Conservation (phyloP, 2,797 vertebrate genomes). For the Centroberyx gerrardi region DNA sequence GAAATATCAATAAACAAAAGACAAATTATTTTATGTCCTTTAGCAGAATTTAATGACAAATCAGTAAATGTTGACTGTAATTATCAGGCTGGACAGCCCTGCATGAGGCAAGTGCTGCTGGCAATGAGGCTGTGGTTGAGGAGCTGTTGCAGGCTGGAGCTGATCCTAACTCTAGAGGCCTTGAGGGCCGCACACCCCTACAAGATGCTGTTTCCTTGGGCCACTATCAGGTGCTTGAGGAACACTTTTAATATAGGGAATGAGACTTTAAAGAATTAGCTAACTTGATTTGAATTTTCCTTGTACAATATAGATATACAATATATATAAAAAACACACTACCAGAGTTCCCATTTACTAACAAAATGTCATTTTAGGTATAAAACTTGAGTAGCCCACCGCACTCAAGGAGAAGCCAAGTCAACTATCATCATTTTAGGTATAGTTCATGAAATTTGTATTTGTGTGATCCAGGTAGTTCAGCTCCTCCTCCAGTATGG, state of each 20-base stretch:
- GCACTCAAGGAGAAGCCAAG: too few relatives aligned
- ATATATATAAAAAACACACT: neutral
- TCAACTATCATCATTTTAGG: too few relatives aligned
- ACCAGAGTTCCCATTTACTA: neutral
- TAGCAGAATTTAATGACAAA: neutral
- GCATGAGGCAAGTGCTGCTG: conserved; percentile 85
- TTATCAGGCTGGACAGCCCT: conserved; percentile 90
- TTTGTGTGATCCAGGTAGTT: conserved; percentile 78
- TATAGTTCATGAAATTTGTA: neutral
- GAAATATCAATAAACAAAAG: neutral
- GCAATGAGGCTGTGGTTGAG: conserved; percentile 81
- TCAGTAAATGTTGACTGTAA: neutral
- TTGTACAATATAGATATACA: neutral
- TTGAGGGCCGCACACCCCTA: conserved; percentile 85
- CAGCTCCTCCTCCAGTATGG: conserved; percentile 87
- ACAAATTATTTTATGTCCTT: too few relatives aligned
- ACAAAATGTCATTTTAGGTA: neutral
- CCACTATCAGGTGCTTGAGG: conserved; percentile 85
- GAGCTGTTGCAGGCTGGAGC: conserved; percentile 89
- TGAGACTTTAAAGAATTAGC: neutral
- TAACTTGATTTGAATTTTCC: too few relatives aligned
- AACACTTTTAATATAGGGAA: neutral
- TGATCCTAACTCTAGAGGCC: conserved; percentile 81
- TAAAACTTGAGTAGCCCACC: too few relatives aligned
- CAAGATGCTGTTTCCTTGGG: conserved; percentile 85